These are phyloP conservation scores for Pandion haliaetus DNA, from an alignment of 2,113 vertebrate genomes.

Conservation along the genomic window DNA sequence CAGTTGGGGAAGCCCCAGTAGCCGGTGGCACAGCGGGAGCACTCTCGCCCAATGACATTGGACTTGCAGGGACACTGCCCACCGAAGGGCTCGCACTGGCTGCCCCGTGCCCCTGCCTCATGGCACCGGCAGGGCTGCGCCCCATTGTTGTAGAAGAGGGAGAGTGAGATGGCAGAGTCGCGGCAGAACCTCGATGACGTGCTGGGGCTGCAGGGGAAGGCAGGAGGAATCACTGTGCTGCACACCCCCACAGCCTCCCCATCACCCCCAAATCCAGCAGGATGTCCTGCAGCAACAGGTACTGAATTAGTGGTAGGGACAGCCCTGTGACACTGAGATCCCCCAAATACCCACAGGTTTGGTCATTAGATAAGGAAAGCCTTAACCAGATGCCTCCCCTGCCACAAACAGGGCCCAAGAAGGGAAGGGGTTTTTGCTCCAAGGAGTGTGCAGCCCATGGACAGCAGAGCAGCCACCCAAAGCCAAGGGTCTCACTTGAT, in stretches of 20 bases:
- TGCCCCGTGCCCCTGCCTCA: slow-evolving; percentile 80
- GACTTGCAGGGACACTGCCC: slow-evolving; percentile 89
- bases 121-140: slow-evolving; percentile 89
- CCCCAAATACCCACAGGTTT: background rate
- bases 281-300: accelerated
- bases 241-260: background rate
- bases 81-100: slow-evolving; percentile 84
- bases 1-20: slow-evolving; percentile 96
- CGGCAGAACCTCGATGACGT: slow-evolving; percentile 83
- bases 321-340: background rate
- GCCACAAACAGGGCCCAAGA: background rate
- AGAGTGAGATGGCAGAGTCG: slow-evolving; percentile 82
- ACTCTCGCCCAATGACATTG: slow-evolving; percentile 91
- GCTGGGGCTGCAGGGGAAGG: slow-evolving; percentile 71
- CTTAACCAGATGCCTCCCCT: background rate
- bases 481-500: slow-evolving; percentile 80
- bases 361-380: background rate
- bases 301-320: background rate
- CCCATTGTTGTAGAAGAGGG: slow-evolving; percentile 93
- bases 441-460: accelerated
- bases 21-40: slow-evolving; percentile 91
- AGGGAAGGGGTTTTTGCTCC: background rate
- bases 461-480: background rate
- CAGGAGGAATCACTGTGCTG: background rate
- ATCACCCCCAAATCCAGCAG: background rate